Percentiles rank a stretch among this genome's conserved stretches.
Evolutionary conservation across 2,113 vertebrate genomes (phyloP).

Genomic region (Sinocyclocheilus maitianheensis): DNA sequence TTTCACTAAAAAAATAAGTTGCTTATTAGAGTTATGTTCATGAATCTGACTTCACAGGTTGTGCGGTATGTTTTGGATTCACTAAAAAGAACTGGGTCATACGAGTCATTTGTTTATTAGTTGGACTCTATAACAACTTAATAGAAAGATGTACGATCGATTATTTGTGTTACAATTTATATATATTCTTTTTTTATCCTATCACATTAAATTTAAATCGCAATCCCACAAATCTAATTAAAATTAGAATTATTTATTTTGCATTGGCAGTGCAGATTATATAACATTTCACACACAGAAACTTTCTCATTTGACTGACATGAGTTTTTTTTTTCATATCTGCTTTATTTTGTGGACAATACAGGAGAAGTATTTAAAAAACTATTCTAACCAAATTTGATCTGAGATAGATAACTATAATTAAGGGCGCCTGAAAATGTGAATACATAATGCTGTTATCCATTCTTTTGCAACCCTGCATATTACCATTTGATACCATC

Average conservation of each 20-base stretch:
- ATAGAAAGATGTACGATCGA: not conserved
- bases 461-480: conserved; percentile 5
- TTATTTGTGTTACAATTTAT: too few species aligned
- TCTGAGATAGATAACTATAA: not conserved
- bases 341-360: not conserved
- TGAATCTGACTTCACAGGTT: too few species aligned
- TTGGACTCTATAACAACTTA: not conserved
- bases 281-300: not conserved
- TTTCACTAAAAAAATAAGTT: not conserved
- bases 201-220: not conserved
- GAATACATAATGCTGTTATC: conserved; percentile 7
- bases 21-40: not conserved
- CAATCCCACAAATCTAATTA: not conserved
- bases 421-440: not conserved
- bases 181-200: too few species aligned
- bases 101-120: too few species aligned
- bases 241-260: not conserved
- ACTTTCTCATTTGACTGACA: not conserved
- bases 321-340: not conserved
- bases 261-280: not conserved
- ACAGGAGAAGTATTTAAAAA: not conserved
- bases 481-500: not conserved
- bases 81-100: too few species aligned
- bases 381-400: not conserved
- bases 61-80: too few species aligned